Conservation (phyloP, 92 coral and sea anemone genomes). For the Palythoa caribaeorum region DNA sequence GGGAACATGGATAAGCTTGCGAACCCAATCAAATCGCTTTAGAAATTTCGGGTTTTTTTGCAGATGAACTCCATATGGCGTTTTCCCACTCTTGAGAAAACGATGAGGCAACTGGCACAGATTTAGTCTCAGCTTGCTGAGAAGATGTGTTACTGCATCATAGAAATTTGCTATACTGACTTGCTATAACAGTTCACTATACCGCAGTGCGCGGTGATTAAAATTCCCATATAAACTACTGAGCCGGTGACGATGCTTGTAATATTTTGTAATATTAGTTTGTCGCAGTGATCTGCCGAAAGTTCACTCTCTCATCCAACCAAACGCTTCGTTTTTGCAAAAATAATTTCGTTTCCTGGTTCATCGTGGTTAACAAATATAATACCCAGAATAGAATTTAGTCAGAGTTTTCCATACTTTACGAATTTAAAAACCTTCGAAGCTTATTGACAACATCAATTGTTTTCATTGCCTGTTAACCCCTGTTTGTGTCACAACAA, state of each 20-base stretch:
- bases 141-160: neutral
- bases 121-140: neutral
- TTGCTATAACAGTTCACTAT: too few species aligned
- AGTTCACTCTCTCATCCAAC: neutral
- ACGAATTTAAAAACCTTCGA: too few species aligned
- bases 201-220: constrained; percentile 2
- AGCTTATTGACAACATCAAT: neutral
- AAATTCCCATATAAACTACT: neutral
- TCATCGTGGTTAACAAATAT: neutral
- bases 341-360: neutral
- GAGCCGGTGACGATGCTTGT: too few species aligned
- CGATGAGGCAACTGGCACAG: neutral
- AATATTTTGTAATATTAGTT: neutral
- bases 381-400: neutral
- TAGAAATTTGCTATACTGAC: neutral
- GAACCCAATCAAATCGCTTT: constrained; percentile 21
- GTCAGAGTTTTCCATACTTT: too few species aligned
- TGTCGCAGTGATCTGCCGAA: neutral
- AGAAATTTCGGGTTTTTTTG: constrained; percentile 5
- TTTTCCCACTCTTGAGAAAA: constrained; percentile 19
- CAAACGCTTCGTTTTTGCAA: too few species aligned
- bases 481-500: too few species aligned
- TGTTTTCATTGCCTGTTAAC: neutral
- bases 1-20: constrained; percentile 21
- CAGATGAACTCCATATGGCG: constrained; percentile 15